Conservation (phyloP, 1,140 invertebrate species). For the Aphelenchoides avenae region DNA sequence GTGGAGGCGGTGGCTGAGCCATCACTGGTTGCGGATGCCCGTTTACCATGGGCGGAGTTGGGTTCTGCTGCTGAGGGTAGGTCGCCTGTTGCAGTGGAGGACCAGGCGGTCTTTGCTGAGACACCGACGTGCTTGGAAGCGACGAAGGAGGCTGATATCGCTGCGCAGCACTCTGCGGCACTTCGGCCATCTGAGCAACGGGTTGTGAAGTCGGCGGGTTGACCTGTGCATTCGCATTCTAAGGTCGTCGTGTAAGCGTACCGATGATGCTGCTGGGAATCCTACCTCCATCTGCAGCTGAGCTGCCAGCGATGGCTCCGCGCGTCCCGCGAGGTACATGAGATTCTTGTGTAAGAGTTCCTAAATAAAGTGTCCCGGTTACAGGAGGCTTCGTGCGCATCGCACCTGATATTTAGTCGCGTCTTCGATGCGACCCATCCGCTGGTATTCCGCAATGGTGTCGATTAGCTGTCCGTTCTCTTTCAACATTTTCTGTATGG, state of each 20-base stretch:
- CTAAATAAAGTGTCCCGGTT: conserved; percentile 6
- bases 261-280: no score
- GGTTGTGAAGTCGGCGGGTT: background rate
- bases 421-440: conserved; percentile 31
- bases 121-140: no score
- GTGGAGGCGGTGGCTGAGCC: background rate
- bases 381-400: background rate
- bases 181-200: no score
- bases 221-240: no score
- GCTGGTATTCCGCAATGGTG: conserved; percentile 51
- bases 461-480: conserved; percentile 56
- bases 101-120: no score
- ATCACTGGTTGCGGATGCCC: background rate
- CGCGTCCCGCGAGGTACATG: conserved; percentile 44
- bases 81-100: conserved; percentile 1
- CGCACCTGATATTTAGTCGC: conserved; percentile 6
- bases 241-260: no score
- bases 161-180: no score
- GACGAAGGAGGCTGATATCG: no score
- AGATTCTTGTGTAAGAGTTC: conserved; percentile 52
- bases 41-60: conserved; percentile 6
- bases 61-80: conserved; percentile 11
- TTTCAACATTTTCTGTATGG: conserved; percentile 44
- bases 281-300: no score
- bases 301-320: conserved; percentile 28